Base-by-base conservation (phyloP, 2,888 invertebrate genomes). In the Eupithecia centaureata region DNA sequence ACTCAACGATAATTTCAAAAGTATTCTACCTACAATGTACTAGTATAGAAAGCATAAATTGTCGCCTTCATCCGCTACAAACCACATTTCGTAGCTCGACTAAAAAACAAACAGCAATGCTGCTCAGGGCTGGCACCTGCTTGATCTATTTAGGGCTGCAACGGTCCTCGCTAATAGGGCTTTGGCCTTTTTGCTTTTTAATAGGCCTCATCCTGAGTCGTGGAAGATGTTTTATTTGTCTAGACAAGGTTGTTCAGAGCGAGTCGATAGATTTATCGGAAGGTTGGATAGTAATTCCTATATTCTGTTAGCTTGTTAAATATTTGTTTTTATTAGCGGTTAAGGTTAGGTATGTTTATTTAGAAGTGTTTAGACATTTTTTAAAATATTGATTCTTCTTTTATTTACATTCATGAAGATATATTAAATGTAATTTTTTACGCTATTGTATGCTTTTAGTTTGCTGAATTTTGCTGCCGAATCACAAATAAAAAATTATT, bases 41-140 rank as follows among this genome's bases (percentile, higher is more conserved):
- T n/a, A 38, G 38, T 38, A 47, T n/a, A 42, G 42, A 47, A 47
- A 47, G 18, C 47, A 22, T 47, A 47, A 47, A 47, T 47, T 47
- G 22, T 47, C 47, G 47, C 47, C 22, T 15, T n/a, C n/a, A 54
- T 54, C 58, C 33, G 58, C 58, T 35, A 58, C 33, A 58, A 58
- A 35, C 58, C 58, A 58, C 54, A 56, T 28, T 28, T 18, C 33
- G 22, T 52, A 27, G 27, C 52, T 27, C 54, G 8, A 54, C n/a
- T 30, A 57, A 30, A n/a, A 57, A 64, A 38, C 33, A 59, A 27
- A 59, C 65, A 68, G 38, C 60, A 47, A 47, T 47, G 47, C 47
- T 47, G n/a, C n/a, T 56, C 56, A 69, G 68, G 70, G 58, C 56
- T 63, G 71, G 68, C 75, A 75, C 72, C 75, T 73, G 75, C 67